These are phyloP conservation scores for Etheostoma perlongum DNA, from an alignment of 2,797 vertebrate genomes.

Conservation along the genomic window DNA sequence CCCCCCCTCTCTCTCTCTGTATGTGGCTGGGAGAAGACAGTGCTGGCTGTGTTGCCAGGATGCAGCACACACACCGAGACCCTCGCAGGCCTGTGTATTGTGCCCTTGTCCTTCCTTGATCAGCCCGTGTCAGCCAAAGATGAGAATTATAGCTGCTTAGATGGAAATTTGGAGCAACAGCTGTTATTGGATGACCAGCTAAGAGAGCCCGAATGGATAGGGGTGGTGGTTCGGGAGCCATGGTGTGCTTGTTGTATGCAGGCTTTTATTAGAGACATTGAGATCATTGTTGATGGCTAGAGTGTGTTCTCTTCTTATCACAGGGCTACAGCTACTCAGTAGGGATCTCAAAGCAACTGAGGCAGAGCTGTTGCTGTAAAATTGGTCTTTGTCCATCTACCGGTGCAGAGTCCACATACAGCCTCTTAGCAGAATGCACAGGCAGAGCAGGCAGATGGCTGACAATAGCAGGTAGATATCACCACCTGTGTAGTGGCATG, in stretches of 20 bases:
- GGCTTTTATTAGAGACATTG: constrained; percentile 67
- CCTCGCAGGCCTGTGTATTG: constrained; percentile 68
- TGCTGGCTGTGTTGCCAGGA: constrained; percentile 77
- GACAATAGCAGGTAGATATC: constrained; percentile 41
- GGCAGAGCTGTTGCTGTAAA: constrained; percentile 41
- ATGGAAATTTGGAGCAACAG: constrained; percentile 76
- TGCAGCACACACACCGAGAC: constrained; percentile 70
- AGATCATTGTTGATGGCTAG: constrained; percentile 71
- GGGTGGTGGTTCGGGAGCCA: constrained; percentile 37
- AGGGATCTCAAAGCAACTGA: constrained; percentile 50
- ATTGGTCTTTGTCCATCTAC: constrained; percentile 45
- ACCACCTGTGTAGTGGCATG: constrained; percentile 32
- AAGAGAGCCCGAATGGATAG: constrained; percentile 60
- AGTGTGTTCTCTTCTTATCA: constrained; percentile 65
- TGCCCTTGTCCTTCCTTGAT: constrained; percentile 67
- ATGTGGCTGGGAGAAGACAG: constrained; percentile 67
- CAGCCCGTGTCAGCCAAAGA: constrained; percentile 52
- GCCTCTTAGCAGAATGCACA: constrained; percentile 22
- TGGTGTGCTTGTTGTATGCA: constrained; percentile 43
- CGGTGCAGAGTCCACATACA: constrained; percentile 27
- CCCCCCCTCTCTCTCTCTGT: constrained; percentile 45
- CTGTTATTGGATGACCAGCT: constrained; percentile 68
- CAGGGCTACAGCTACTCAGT: constrained; percentile 53
- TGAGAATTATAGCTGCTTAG: constrained; percentile 68
- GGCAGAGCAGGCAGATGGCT: constrained; percentile 42